Conservation (phyloP, 2,113 vertebrate genomes). For the Alaudala cheleensis region DNA sequence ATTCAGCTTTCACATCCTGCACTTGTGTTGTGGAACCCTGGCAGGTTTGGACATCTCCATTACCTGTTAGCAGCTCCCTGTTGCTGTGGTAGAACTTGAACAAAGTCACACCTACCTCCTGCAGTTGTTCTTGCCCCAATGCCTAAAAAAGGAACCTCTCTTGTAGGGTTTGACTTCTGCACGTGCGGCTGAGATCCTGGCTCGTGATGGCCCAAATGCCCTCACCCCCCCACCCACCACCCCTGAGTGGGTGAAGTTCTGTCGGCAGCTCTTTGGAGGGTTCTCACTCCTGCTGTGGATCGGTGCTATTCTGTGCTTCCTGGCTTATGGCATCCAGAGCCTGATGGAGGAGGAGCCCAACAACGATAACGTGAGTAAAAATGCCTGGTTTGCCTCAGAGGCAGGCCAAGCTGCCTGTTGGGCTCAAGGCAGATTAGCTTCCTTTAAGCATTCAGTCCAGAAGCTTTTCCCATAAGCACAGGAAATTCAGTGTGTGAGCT, state of each 20-base stretch:
- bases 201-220: constrained; percentile 91
- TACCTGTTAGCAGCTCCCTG: not conserved
- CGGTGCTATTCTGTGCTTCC: constrained; percentile 92
- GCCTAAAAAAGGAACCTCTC: not conserved
- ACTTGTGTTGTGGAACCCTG: not conserved
- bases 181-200: constrained; percentile 89
- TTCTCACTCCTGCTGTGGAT: constrained; percentile 97
- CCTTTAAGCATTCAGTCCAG: not conserved
- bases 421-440: constrained; percentile 7
- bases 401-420: not conserved
- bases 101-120: not conserved
- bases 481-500: not conserved
- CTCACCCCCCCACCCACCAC: constrained; percentile 94
- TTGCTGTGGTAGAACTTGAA: not conserved
- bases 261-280: constrained; percentile 93
- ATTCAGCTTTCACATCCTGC: not conserved
- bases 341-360: constrained; percentile 81
- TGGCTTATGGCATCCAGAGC: constrained; percentile 86
- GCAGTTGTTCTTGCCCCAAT: not conserved
- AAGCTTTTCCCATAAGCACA: constrained; percentile 3
- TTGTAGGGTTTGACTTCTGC: constrained; percentile 84
- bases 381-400: not conserved
- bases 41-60: not conserved
- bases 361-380: constrained; percentile 89
- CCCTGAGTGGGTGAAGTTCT: constrained; percentile 98